These are phyloP conservation scores for Cephus nigrinus DNA, from an alignment of 2,888 invertebrate genomes.

Conservation along the genomic window DNA sequence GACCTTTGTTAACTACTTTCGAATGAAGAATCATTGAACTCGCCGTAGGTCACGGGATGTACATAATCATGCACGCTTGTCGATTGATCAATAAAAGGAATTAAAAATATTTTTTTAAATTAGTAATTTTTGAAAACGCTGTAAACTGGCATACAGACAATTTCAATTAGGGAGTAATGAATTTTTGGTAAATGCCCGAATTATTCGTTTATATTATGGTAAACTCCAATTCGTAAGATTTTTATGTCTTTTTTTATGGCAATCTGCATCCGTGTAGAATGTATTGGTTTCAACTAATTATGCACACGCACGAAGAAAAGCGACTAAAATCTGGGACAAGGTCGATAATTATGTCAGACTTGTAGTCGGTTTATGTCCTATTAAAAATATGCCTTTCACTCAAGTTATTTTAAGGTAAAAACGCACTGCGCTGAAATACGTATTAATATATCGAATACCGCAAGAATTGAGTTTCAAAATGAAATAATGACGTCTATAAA, in stretches of 20 bases:
- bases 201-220: neutral
- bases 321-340: constrained; percentile 18
- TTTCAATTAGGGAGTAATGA: neutral
- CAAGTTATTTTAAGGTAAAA: constrained; percentile 8
- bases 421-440: neutral
- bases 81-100: constrained; percentile 9
- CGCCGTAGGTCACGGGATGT: constrained; percentile 6
- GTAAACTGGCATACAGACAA: neutral
- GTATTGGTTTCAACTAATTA: neutral
- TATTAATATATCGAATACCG: neutral
- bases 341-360: constrained; percentile 12
- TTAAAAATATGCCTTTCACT: constrained; percentile 22
- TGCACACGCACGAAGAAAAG: constrained; percentile 14
- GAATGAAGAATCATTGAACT: neutral
- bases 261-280: neutral
- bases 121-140: neutral
- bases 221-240: neutral
- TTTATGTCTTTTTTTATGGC: neutral
- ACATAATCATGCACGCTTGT: constrained; percentile 6
- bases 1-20: constrained; percentile 14
- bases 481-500: neutral
- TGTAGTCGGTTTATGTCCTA: neutral
- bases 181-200: neutral
- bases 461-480: neutral
- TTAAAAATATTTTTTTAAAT: neutral